Evolutionary conservation across 2,888 invertebrate genomes (phyloP).

Genomic region (Caenorhabditis plicata): DNA sequence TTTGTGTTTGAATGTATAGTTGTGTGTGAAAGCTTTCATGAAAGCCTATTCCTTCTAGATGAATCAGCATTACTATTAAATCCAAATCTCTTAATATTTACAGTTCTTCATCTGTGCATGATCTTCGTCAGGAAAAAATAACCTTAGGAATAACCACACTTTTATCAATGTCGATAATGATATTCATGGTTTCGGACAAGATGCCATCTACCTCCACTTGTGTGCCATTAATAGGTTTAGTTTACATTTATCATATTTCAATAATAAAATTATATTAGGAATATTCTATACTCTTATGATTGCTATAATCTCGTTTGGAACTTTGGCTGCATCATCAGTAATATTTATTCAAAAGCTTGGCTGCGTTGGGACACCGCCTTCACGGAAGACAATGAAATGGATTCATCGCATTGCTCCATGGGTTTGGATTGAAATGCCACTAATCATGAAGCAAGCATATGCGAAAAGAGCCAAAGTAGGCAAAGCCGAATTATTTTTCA

Average conservation of each 20-base stretch:
- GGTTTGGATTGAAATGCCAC: conserved; percentile 57
- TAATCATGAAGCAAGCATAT: conserved; percentile 60
- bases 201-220: conserved; percentile 66
- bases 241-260: neutral
- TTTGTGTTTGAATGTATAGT: too few species aligned
- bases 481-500: too few species aligned
- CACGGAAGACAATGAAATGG: conserved; percentile 52
- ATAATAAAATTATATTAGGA: conserved; percentile 3
- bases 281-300: conserved; percentile 43
- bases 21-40: too few species aligned
- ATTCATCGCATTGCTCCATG: conserved; percentile 52
- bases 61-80: too few species aligned
- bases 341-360: conserved; percentile 41
- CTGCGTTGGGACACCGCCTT: conserved; percentile 53
- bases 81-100: too few species aligned
- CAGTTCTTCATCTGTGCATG: conserved; percentile 64
- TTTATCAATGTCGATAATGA: conserved; percentile 67
- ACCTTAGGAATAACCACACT: conserved; percentile 41
- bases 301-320: conserved; percentile 34
- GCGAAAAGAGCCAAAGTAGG: conserved; percentile 53
- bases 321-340: conserved; percentile 31
- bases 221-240: conserved; percentile 39
- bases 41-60: too few species aligned
- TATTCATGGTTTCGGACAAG: conserved; percentile 67
- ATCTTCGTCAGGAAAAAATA: conserved; percentile 47